phyloP scores from a whole-genome alignment of 1,140 invertebrate genomes.

The Drosophila bifasciata region DNA sequence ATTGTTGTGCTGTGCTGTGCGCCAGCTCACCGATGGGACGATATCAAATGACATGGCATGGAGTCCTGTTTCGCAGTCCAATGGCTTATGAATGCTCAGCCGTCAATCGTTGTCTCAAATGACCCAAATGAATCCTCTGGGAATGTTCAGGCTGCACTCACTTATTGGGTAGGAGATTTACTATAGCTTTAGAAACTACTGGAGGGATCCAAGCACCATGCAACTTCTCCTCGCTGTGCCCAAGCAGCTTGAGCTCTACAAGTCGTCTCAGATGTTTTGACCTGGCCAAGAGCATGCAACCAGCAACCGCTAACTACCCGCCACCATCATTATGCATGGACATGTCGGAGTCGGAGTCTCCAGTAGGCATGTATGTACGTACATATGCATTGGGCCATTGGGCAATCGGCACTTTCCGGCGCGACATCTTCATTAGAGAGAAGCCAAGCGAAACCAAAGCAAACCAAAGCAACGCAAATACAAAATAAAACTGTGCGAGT shows the following conservation, averaged over 20 bases:
- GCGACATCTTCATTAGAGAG: conserved; percentile 72
- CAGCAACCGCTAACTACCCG: neutral
- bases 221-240: too few species aligned
- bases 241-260: neutral
- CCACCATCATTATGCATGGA: conserved; percentile 59
- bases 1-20: conserved; percentile 17
- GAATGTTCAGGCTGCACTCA: neutral
- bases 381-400: conserved; percentile 50
- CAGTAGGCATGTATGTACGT: conserved; percentile 16
- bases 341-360: conserved; percentile 42
- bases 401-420: conserved; percentile 61
- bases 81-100: neutral
- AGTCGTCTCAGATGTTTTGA: conserved; percentile 8
- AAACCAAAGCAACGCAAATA: conserved; percentile 42
- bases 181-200: too few species aligned
- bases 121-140: conserved; percentile 22
- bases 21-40: conserved; percentile 38
- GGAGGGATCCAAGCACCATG: too few species aligned
- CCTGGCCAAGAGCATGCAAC: conserved; percentile 21
- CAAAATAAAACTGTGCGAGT: conserved; percentile 48
- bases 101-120: neutral
- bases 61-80: conserved; percentile 7
- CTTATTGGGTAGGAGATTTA: too few species aligned
- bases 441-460: conserved; percentile 65
- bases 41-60: conserved; percentile 62